Evolutionary conservation across 2,888 invertebrate species (phyloP), one percentile per base, ranked within the genome.

Genomic region (Proisotoma minuta): DNA sequence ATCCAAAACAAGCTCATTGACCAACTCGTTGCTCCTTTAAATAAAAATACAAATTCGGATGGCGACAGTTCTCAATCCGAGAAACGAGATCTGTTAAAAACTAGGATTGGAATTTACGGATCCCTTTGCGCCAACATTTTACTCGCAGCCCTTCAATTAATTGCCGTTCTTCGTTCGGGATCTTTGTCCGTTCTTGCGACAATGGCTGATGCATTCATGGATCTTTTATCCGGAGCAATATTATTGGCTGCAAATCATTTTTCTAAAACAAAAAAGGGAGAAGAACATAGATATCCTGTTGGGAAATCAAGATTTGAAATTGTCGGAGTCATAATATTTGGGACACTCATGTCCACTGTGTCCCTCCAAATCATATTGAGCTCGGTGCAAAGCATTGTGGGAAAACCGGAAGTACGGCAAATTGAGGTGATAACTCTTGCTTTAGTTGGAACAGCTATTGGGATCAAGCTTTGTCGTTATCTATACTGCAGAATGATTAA

Each of bases 201-300:
- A 29, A 58, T 48, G 48, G 58, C 58, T 4, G 58, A 58, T 22
- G 49, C 58, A 3, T 58, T 49, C 50, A 58, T 58, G 58, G 58
- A 58, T 24, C 23, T 58, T 5, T 24, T 58, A 18, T 49, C 49
- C 28, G 27, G 48, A 12, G 34, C 18, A 3, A 57, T 57, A 10
- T n/a, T 58, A 3, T 10, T 58, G 49, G 26, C 28, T 10, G 24
- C 58, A 3, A 58, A 56, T 26, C 40, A 20, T 18, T 12, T 58
- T n/a, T 48, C 29, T 2, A 48, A 47, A 15, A 18, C 43, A 4
- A 18, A 15, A 5, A 49, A 22, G 29, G n/a, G 12, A 3, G 47
- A 57, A 40, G 26, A 47, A 12, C 27, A 47, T n/a, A 12, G 39
- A 3, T 58, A 58, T 22, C 58, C 58, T 3, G 23, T 50, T 2